A percentile compares a stretch with the other conserved stretches of the same genome.
These are phyloP conservation scores for Plutomurus gul DNA, from an alignment of 1,140 invertebrate genomes.

Conservation along the genomic window DNA sequence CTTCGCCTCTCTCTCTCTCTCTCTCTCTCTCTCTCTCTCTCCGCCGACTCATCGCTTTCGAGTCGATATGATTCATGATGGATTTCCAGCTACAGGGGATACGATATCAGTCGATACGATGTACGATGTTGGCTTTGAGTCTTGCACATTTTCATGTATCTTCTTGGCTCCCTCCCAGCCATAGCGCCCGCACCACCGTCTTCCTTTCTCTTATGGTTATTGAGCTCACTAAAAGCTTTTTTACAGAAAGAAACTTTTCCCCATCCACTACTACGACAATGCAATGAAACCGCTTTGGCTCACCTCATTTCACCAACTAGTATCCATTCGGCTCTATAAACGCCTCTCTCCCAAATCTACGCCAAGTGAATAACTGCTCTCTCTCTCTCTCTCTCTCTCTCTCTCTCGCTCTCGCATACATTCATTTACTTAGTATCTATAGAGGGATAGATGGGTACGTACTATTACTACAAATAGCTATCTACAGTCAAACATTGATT, in stretches of 20 bases:
- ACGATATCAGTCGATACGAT: not conserved
- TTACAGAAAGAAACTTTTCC: conserved; percentile 35
- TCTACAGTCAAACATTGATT: not conserved
- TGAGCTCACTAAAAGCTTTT: conserved; percentile 39
- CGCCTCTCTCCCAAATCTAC: conserved; percentile 2
- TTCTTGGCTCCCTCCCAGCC: conserved; percentile 40
- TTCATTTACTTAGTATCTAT: too few species aligned
- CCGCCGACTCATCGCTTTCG: conserved; percentile 49
- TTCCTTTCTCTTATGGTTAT: conserved; percentile 35
- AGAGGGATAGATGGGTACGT: too few species aligned
- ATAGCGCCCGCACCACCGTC: not conserved
- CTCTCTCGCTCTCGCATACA: too few species aligned
- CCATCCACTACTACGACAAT: not conserved
- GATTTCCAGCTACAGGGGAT: conserved; percentile 42
- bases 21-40: too few species aligned
- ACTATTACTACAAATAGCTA: too few species aligned
- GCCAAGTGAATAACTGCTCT: not conserved
- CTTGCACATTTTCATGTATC: conserved; percentile 31
- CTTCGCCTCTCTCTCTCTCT: too few species aligned
- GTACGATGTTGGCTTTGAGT: not conserved
- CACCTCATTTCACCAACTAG: conserved; percentile 18
- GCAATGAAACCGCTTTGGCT: conserved; percentile 9
- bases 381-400: not conserved
- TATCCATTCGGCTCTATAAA: conserved; percentile 3
- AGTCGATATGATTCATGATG: conserved; percentile 52